Conservation (phyloP, 2,113 vertebrate species). For the Semnornis frantzii region DNA sequence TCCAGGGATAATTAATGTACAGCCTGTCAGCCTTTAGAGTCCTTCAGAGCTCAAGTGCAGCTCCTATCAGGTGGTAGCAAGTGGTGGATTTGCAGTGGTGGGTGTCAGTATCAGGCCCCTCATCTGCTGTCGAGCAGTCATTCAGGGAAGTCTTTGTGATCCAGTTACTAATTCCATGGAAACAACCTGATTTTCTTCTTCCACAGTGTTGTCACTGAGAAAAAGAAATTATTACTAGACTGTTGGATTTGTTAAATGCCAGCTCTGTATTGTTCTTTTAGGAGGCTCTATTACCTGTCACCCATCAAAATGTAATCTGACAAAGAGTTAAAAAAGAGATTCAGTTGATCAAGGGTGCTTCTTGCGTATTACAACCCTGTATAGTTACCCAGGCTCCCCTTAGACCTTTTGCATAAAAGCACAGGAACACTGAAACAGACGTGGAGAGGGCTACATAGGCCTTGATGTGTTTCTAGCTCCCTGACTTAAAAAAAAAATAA, state of each 20-base stretch:
- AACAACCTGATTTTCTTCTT: not conserved
- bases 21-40: not conserved
- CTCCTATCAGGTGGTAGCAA: not conserved
- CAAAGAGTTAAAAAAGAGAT: not conserved
- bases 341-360: not conserved
- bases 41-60: not conserved
- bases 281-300: not conserved
- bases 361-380: not conserved
- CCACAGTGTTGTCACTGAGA: not conserved
- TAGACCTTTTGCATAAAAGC: not conserved
- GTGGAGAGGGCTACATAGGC: not conserved
- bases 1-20: not conserved
- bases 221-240: not conserved
- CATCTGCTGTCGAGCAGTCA: not conserved
- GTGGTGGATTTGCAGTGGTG: not conserved
- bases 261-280: not conserved
- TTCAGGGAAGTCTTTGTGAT: not conserved
- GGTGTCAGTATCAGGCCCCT: not conserved
- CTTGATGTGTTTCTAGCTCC: not conserved
- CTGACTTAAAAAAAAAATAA: not conserved
- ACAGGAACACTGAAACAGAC: not conserved
- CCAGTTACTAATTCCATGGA: not conserved
- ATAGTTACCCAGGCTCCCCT: not conserved
- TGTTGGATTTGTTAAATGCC: slow-evolving; percentile 19
- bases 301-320: slow-evolving; percentile 4